Base-by-base conservation (phyloP, 2,113 vertebrate species). In the Blennius ocellaris region DNA sequence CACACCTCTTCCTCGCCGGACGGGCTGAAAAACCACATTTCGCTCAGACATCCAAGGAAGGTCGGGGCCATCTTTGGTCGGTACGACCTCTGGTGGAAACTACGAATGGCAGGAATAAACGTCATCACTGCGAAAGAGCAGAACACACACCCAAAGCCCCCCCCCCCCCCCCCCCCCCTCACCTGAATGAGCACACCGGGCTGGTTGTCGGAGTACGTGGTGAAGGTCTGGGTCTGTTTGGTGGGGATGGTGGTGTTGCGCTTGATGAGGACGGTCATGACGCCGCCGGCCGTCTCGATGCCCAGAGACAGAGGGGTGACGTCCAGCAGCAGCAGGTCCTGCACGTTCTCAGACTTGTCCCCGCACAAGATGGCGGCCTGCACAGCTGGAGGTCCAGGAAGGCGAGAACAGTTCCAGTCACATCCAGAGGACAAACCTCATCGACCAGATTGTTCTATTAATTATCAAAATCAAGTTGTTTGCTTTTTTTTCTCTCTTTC, bases 221-320 rank as follows among this genome's bases (percentile, higher is more conserved):
- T 95, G 79, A 95, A 95, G 50, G 92, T 94, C 82, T 94, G 93
- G 37, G 93, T 95, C 83, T 95, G 94, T 76, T 93, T 95, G 7
- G 94, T 95, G 36, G 94, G 94, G 81, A 95, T 95, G 45, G 94
- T 95, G 54, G 94, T 95, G 85, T 95, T 95, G 3, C 94, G 92
- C 58, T 94, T 95, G 72, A 95, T 94, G 54, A 95, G 76, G 3
- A 92, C 93, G 0, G 94, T 95, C 94, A 95, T 95, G 82, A 94
- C 93, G 0, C 94, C 94, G 38, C 94, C 94, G 8, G 93, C 94
- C 0, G 94, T 95, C 90, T 95, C 93, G 47, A 94, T 92, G 37
- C 93, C 93, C 52, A 94, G 89, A n/a, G 94, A 94, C 58, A 94
- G 82, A 3, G 94, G 93, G 11, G 94, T 93, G 78, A 95, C 93